Percentiles rank a stretch among this genome's conserved stretches.
Evolutionary conservation across 2,113 vertebrate genomes (phyloP).

Genomic region (Alectura lathami): DNA sequence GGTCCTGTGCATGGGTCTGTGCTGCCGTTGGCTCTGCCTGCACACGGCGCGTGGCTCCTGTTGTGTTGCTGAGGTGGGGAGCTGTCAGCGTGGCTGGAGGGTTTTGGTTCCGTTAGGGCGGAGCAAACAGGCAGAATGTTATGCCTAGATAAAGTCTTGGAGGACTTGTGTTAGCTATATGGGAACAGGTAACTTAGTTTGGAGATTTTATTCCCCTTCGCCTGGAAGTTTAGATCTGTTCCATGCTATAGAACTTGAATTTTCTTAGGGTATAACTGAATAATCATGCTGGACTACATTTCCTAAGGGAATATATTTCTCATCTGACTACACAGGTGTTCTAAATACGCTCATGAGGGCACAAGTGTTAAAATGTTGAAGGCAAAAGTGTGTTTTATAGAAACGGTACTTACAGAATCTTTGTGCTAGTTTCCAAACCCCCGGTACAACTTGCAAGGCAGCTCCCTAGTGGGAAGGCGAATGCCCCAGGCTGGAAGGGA

Average conservation of each 20-base stretch:
- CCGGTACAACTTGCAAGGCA: neutral
- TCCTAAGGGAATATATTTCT: neutral
- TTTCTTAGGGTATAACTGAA: conserved; percentile 24
- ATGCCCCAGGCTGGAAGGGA: neutral
- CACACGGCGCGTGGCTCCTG: rapidly evolving
- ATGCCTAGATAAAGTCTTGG: neutral
- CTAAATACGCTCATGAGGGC: neutral
- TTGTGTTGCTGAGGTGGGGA: neutral
- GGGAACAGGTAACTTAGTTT: conserved; percentile 15
- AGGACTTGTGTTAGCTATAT: neutral
- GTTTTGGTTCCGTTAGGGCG: neutral
- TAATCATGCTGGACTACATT: conserved; percentile 18
- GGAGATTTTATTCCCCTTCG: neutral
- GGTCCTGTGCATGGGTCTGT: neutral
- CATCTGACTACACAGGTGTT: neutral
- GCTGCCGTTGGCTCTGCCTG: neutral
- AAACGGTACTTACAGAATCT: neutral
- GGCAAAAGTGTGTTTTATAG: neutral
- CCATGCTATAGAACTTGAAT: neutral
- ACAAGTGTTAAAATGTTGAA: neutral
- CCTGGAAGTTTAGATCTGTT: conserved; percentile 21
- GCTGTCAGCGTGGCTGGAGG: neutral
- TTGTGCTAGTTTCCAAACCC: neutral
- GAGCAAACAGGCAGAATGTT: neutral
- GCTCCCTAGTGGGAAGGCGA: neutral